A percentile compares a stretch with the other conserved stretches of the same genome.
Evolutionary conservation across 2,797 vertebrate genomes (phyloP).

Genomic region (Cephalopachus bancanus): DNA sequence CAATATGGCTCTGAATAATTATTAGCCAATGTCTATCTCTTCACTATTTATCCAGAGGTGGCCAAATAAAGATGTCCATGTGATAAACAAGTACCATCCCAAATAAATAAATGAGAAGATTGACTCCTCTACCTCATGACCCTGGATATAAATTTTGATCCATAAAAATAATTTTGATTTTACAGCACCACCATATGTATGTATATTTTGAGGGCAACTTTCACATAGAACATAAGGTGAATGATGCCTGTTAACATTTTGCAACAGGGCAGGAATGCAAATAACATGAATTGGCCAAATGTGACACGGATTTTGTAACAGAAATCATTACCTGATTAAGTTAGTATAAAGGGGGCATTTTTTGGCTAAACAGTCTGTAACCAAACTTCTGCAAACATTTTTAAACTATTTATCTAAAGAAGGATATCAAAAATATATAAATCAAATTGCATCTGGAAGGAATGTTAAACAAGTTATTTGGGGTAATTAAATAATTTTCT

Average conservation of each 20-base stretch:
- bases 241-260: neutral
- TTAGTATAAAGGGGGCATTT: neutral
- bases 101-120: neutral
- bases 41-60: neutral
- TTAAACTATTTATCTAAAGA: neutral
- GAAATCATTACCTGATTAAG: neutral
- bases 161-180: neutral
- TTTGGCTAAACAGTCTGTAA: neutral
- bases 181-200: neutral
- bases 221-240: neutral
- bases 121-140: neutral
- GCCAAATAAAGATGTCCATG: neutral
- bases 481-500: neutral
- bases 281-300: neutral
- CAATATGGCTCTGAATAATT: neutral
- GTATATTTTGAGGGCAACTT: neutral
- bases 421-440: neutral
- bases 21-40: neutral
- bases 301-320: neutral
- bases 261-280: neutral
- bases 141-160: neutral
- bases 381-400: neutral
- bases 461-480: neutral
- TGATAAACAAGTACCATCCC: neutral
- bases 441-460: neutral